Evolutionary conservation across 2,113 vertebrate species (phyloP).

Genomic region (Uria aalge): DNA sequence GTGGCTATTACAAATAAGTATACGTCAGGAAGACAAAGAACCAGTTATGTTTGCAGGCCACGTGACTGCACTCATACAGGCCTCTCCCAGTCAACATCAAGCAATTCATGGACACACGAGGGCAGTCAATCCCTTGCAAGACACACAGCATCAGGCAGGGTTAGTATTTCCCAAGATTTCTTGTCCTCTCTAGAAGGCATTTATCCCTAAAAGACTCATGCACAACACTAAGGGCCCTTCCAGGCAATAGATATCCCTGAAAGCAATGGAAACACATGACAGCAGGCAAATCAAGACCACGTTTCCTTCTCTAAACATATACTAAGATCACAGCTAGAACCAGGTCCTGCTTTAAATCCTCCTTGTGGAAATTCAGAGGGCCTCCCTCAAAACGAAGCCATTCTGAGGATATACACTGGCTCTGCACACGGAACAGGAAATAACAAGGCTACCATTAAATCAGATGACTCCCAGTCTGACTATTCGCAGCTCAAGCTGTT

Average conservation of each 20-base stretch:
- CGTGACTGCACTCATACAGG: not conserved
- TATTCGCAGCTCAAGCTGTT: not conserved
- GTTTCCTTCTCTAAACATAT: not conserved
- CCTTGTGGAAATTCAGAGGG: not conserved
- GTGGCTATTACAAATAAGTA: not conserved
- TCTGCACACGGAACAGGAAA: not conserved
- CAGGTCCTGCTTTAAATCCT: not conserved
- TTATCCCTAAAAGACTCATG: not conserved
- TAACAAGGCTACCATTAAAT: not conserved
- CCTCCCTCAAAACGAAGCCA: not conserved
- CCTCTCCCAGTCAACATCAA: not conserved
- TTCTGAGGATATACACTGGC: not conserved
- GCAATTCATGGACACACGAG: not conserved
- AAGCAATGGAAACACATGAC: not conserved
- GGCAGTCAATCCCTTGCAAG: constrained; percentile 38
- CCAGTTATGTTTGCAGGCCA: not conserved
- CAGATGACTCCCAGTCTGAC: not conserved
- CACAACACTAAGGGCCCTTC: not conserved
- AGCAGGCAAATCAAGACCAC: not conserved
- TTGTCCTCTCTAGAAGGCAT: not conserved
- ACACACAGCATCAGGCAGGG: not conserved
- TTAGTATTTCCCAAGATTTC: not conserved
- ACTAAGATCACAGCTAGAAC: not conserved
- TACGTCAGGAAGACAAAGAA: not conserved
- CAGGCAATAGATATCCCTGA: not conserved